Base-by-base conservation (phyloP, 1,140 invertebrate species). In the Apis dorsata region DNA sequence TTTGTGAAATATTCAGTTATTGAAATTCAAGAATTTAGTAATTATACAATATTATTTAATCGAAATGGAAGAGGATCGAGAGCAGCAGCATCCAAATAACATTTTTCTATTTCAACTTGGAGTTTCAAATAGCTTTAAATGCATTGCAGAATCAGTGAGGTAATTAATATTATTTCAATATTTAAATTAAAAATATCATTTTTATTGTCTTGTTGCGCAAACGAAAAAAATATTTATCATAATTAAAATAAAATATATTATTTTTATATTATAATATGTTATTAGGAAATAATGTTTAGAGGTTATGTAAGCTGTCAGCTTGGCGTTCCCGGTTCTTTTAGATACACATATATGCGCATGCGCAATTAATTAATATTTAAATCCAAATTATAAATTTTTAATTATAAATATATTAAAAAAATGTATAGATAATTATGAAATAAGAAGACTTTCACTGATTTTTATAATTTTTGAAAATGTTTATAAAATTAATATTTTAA, bases 121-220 rank as follows among this genome's bases (percentile, higher is more conserved):
- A 2, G 34, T 92, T 13, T 84, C 85, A 24, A 90, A 90, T 49
- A 79, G 21, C 44, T 79, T 91, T 10, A 75, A 86, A 63, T 81
- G 78, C 17, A 91, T 92, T 11, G 83, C 89, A 1, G 86, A 91
- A 19, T 92, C 88, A 21, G 91, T 92, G 9, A 91, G 91, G 91
- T 92, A 34, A 92, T 87, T 65, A 19, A 71, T 5, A 13, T 19
- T 24, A 2, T 53, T 44, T 71, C 9, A 13, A 9, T 44, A 44
- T 0, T 44, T 44, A n/a, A 15, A 21, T 10, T 4, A 12, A 7
- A 15, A 59, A 21, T 49, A 28, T 24, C 4, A 24, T 19, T 49
- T 15, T 49, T 0, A 0, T 24, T 8, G 59, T 24, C 24, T 17
- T 1, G 0, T 19, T 3, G 17, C 5, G 4, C 51, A 44, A n/a